Conservation (phyloP, 2,888 invertebrate genomes). For the Chelonus formosanus region DNA sequence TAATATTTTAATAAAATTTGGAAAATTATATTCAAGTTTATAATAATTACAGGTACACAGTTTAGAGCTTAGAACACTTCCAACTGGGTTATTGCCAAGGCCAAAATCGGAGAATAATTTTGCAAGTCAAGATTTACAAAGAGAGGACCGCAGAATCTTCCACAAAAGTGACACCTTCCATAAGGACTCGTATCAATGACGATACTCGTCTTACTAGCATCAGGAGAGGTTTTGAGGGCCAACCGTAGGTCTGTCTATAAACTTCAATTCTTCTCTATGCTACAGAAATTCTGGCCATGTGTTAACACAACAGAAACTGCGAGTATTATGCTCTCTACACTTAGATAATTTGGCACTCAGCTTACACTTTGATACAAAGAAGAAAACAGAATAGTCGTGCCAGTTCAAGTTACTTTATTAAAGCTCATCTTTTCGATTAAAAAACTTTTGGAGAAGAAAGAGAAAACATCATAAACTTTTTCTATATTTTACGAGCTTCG, state of each 20-base stretch:
- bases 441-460: slow-evolving; percentile 36
- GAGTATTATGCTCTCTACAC: slow-evolving; percentile 27
- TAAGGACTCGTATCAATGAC: slow-evolving; percentile 78
- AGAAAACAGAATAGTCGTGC: slow-evolving; percentile 27
- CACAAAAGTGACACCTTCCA: slow-evolving; percentile 84
- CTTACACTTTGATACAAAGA: slow-evolving; percentile 28
- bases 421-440: slow-evolving; percentile 38
- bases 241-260: not conserved
- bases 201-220: slow-evolving; percentile 76
- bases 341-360: not conserved
- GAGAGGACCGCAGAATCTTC: slow-evolving; percentile 68
- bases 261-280: slow-evolving; percentile 2
- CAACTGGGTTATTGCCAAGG: slow-evolving; percentile 73
- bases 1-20: not conserved
- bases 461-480: slow-evolving; percentile 7
- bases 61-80: slow-evolving; percentile 74
- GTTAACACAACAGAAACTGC: slow-evolving; percentile 16
- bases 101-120: slow-evolving; percentile 88
- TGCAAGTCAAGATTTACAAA: slow-evolving; percentile 70
- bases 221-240: slow-evolving; percentile 61
- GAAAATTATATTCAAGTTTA: not conserved
- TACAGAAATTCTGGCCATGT: too few relatives aligned
- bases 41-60: slow-evolving; percentile 71
- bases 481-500: not conserved
- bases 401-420: slow-evolving; percentile 26